phyloP scores from a whole-genome alignment of 2,888 invertebrate species.

The Lysandra coridon region DNA sequence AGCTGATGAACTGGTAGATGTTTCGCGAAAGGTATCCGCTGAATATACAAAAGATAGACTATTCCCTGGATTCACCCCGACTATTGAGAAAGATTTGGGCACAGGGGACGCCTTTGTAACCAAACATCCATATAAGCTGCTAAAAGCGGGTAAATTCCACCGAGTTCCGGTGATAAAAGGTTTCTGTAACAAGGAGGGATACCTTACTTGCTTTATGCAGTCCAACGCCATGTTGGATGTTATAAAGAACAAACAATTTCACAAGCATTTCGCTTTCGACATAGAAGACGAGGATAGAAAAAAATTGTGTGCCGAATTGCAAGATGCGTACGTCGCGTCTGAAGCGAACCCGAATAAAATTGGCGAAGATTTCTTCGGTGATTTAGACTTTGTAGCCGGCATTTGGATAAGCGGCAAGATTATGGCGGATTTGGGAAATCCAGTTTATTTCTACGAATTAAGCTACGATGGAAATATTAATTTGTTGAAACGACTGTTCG shows the following conservation, averaged over 20 bases:
- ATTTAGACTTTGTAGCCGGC: conserved; percentile 53
- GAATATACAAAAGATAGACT: conserved; percentile 43
- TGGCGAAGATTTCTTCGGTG: conserved; percentile 53
- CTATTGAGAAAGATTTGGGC: conserved; percentile 54
- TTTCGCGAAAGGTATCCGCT: conserved; percentile 42
- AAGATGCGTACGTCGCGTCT: conserved; percentile 39
- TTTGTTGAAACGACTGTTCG: conserved; percentile 43
- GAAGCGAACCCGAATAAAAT: conserved; percentile 45
- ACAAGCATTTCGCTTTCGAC: conserved; percentile 45
- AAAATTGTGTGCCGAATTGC: conserved; percentile 42
- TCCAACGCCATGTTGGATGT: conserved; percentile 45
- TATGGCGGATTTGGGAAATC: conserved; percentile 43
- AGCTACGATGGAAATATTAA: conserved; percentile 54
- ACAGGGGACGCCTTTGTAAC: conserved; percentile 50
- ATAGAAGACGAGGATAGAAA: conserved; percentile 43
- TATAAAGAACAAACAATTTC: conserved; percentile 46
- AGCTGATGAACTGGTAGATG: conserved; percentile 40
- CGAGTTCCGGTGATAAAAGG: conserved; percentile 72
- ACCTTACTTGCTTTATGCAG: conserved; percentile 51
- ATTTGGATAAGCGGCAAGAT: conserved; percentile 47
- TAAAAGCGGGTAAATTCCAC: conserved; percentile 58
- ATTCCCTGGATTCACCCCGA: conserved; percentile 56
- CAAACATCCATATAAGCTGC: conserved; percentile 57
- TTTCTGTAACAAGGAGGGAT: conserved; percentile 70
- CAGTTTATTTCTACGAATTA: conserved; percentile 54